Conservation (phyloP, 1,140 invertebrate species). For the Bombus picipes region DNA sequence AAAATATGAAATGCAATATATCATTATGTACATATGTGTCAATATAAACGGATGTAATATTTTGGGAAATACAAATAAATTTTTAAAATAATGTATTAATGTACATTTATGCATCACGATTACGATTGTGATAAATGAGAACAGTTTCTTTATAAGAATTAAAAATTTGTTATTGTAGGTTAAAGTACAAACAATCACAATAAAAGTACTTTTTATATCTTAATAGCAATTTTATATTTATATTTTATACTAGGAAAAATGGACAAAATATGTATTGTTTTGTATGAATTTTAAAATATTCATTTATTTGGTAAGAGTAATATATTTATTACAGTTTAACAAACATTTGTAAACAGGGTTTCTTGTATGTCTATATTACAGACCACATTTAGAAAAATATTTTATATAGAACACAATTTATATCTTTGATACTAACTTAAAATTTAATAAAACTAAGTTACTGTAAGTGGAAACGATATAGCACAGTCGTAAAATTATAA, state of each 20-base stretch:
- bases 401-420: constrained; percentile 57
- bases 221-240: no score
- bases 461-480: neutral
- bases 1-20: neutral
- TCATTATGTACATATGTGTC: neutral
- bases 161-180: neutral
- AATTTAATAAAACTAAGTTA: constrained; percentile 33
- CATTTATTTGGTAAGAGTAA: constrained; percentile 67
- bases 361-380: constrained; percentile 54
- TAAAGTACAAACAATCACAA: neutral
- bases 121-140: neutral
- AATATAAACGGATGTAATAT: neutral
- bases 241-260: neutral
- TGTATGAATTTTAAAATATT: constrained; percentile 64
- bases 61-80: neutral
- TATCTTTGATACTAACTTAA: constrained; percentile 30
- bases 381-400: constrained; percentile 62
- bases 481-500: no score
- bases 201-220: neutral
- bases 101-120: neutral
- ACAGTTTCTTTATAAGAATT: neutral
- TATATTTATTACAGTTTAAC: constrained; percentile 71
- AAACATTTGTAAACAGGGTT: constrained; percentile 65
- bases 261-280: neutral
- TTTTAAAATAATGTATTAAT: neutral